Percentiles rank a stretch among this genome's conserved stretches.
Conservation (phyloP, 2,113 vertebrate species). For the Mellivora capensis region DNA sequence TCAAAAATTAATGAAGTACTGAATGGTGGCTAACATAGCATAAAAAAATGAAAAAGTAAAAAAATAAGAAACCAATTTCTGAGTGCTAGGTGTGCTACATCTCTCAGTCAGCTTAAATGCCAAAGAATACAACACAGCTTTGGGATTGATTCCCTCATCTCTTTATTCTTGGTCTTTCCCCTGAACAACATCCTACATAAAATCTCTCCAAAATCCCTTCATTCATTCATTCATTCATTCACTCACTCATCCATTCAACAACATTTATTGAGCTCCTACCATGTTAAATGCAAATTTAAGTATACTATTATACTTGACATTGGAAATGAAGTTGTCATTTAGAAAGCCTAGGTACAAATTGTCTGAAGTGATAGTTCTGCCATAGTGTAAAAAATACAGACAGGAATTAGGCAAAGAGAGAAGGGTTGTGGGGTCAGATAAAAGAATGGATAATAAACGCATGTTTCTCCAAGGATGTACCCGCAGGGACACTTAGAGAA, state of each 20-base stretch:
- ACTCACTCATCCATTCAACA: background rate
- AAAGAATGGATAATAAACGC: background rate
- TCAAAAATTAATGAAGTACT: too few relatives aligned
- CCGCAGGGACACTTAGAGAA: background rate
- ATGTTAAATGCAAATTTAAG: too few relatives aligned
- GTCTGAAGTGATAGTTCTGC: background rate
- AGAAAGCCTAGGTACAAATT: background rate
- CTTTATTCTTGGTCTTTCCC: background rate
- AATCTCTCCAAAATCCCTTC: background rate
- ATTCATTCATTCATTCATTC: background rate
- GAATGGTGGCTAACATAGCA: too few relatives aligned
- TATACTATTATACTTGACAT: background rate
- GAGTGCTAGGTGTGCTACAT: background rate
- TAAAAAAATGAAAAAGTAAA: too few relatives aligned
- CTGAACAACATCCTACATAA: background rate
- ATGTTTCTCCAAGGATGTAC: background rate
- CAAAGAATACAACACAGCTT: background rate
- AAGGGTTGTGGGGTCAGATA: background rate
- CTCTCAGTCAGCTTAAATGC: background rate
- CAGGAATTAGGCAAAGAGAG: background rate
- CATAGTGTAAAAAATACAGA: background rate
- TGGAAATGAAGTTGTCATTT: background rate
- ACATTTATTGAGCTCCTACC: background rate
- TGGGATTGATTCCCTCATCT: background rate
- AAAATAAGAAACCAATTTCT: too few relatives aligned